Evolutionary conservation across 2,888 invertebrate species (phyloP).

Genomic region (Ceramica pisi): DNA sequence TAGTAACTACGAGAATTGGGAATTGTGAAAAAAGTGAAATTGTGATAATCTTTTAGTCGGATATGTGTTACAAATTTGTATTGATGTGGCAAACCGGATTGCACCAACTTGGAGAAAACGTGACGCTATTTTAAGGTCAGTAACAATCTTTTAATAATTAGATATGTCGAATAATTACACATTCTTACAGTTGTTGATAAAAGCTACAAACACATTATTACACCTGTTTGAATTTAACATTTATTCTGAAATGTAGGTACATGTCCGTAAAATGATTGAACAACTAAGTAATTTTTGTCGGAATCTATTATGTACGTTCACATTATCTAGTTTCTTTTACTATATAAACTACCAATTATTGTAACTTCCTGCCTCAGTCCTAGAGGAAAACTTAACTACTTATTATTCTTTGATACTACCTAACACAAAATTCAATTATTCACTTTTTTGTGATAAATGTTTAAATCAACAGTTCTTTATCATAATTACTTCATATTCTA

Average conservation of each 20-base stretch:
- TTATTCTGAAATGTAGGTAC: not conserved
- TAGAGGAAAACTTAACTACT: not conserved
- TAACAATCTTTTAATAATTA: slow-evolving; percentile 68
- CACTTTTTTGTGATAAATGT: not conserved
- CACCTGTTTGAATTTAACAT: not conserved
- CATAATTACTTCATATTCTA: not conserved
- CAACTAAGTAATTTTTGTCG: not conserved
- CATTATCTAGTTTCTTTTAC: not conserved
- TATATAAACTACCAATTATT: not conserved
- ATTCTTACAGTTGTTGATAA: not conserved
- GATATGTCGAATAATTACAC: slow-evolving; percentile 28
- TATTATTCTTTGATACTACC: not conserved
- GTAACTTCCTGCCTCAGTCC: not conserved
- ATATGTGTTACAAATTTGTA: slow-evolving; percentile 84
- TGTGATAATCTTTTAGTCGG: slow-evolving; percentile 74
- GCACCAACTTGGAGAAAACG: slow-evolving; percentile 85
- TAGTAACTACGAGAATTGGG: slow-evolving; percentile 53
- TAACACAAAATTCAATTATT: not conserved
- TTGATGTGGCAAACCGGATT: slow-evolving; percentile 90
- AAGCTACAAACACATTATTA: not conserved
- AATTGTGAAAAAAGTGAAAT: slow-evolving; percentile 74
- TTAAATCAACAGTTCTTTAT: not conserved
- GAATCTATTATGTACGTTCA: not conserved
- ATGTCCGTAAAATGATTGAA: not conserved
- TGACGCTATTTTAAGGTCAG: slow-evolving; percentile 88